phyloP scores from a whole-genome alignment of 2,888 invertebrate genomes.

The Xanthia icteritia region DNA sequence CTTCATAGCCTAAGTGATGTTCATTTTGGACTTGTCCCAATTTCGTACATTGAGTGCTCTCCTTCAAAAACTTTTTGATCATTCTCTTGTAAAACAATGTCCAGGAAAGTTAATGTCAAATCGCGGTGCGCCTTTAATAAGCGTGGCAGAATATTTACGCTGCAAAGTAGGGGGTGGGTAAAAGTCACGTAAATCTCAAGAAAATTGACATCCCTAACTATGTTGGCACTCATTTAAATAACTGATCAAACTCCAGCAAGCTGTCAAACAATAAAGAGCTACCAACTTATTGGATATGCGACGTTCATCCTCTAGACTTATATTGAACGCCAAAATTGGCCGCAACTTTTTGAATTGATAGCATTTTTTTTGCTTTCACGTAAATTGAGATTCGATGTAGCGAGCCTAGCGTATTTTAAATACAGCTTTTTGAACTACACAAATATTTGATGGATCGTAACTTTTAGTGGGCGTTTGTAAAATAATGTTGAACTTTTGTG shows the following conservation, averaged over 20 bases:
- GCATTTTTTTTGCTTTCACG: conserved; percentile 61
- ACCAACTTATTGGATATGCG: conserved; percentile 80
- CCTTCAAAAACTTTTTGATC: not conserved
- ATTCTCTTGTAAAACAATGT: conserved; percentile 23
- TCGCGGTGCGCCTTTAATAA: conserved; percentile 67
- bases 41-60: not conserved
- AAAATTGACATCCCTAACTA: conserved; percentile 85
- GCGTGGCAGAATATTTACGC: conserved; percentile 70
- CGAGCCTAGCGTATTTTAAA: conserved; percentile 34
- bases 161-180: conserved; percentile 53
- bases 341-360: conserved; percentile 75
- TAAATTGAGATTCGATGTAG: conserved; percentile 55
- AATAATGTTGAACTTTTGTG: not conserved
- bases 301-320: conserved; percentile 76
- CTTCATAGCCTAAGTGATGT: not conserved
- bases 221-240: conserved; percentile 86
- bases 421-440: conserved; percentile 24
- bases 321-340: conserved; percentile 75
- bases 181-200: conserved; percentile 78
- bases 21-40: not conserved
- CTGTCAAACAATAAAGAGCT: conserved; percentile 82
- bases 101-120: conserved; percentile 32
- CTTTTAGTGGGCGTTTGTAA: conserved; percentile 7
- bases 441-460: conserved; percentile 11
- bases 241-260: conserved; percentile 82